Evolutionary conservation across 35 echinoderm and acorn worm genomes (phyloP).

Genomic region (Stichopus chloronotus): DNA sequence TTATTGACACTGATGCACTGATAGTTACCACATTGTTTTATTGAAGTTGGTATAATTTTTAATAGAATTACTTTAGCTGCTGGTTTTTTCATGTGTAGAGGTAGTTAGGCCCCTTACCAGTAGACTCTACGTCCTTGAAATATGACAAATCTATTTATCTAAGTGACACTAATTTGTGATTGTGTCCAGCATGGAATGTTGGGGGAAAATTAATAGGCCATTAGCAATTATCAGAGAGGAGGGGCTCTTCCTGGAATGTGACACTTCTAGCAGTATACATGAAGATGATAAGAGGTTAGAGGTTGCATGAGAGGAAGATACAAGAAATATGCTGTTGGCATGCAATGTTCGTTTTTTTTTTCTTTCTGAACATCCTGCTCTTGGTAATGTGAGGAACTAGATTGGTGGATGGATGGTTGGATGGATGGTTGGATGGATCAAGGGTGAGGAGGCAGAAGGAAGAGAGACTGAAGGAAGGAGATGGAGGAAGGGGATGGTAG

Average conservation of each 20-base stretch:
- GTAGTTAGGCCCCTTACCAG: not conserved
- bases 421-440: too few species aligned
- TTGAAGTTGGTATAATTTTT: not conserved
- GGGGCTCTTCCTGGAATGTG: not conserved
- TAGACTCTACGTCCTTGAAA: not conserved
- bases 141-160: constrained; percentile 43
- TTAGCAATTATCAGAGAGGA: not conserved
- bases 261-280: not conserved
- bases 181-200: not conserved
- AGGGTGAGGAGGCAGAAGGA: too few species aligned
- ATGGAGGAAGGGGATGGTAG: too few species aligned
- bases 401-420: too few species aligned
- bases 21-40: constrained; percentile 5
- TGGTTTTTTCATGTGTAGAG: not conserved
- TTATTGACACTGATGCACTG: not conserved
- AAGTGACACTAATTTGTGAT: constrained; percentile 33
- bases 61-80: not conserved
- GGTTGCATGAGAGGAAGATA: not conserved
- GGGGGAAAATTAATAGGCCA: constrained; percentile 20
- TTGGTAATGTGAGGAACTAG: too few species aligned
- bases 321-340: too few species aligned
- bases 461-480: too few species aligned
- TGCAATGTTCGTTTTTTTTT: too few species aligned
- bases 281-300: not conserved
- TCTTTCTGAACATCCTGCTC: too few species aligned